These are phyloP conservation scores for Agapostemon virescens DNA, from an alignment of 2,888 invertebrate species.

Conservation along the genomic window DNA sequence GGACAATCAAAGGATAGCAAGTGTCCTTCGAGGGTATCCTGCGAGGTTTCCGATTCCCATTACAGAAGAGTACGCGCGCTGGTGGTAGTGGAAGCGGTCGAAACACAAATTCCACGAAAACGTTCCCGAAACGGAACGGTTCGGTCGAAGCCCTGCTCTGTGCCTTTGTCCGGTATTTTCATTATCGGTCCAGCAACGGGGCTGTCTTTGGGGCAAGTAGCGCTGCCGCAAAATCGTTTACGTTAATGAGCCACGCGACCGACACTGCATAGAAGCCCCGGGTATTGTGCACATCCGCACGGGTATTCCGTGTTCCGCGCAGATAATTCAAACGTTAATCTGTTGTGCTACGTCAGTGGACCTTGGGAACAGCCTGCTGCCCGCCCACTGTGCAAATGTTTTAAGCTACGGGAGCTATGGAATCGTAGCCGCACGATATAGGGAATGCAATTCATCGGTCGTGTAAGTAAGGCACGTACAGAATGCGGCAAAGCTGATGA, in stretches of 20 bases:
- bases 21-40: background rate
- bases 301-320: background rate
- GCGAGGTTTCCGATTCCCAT: background rate
- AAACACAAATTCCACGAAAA: constrained; percentile 2
- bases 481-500: background rate
- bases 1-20: background rate
- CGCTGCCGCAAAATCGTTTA: constrained; percentile 43
- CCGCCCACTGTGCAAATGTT: constrained; percentile 2
- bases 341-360: constrained; percentile 11
- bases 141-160: background rate
- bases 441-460: constrained; percentile 10
- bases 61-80: background rate
- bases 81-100: background rate
- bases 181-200: constrained; percentile 4
- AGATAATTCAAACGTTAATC: constrained; percentile 41
- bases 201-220: constrained; percentile 25
- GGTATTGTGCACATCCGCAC: constrained; percentile 4
- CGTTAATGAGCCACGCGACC: constrained; percentile 37
- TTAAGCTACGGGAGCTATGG: background rate
- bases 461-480: constrained; percentile 10
- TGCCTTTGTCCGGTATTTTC: constrained; percentile 12
- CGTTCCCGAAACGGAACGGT: background rate
- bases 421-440: background rate
- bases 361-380: background rate
- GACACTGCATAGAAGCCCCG: background rate